These are phyloP conservation scores for Mechanitis mazaeus DNA, from an alignment of 2,888 invertebrate species.

Conservation along the genomic window DNA sequence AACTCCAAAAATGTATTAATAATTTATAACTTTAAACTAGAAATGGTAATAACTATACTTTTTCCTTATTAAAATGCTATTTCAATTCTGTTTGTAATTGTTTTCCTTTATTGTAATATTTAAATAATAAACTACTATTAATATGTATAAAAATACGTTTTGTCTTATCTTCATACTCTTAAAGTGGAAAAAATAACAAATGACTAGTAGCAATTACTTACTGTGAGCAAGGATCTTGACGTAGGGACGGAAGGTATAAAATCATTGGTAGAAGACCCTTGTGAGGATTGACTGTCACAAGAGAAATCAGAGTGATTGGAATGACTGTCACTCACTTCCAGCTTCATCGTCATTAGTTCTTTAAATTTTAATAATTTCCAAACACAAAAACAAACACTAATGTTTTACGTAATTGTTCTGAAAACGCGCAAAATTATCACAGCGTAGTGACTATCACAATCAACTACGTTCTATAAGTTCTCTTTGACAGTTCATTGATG, in stretches of 20 bases:
- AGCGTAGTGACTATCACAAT: constrained; percentile 33
- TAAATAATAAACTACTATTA: too few species aligned
- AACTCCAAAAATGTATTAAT: too few species aligned
- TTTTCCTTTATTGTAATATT: too few species aligned
- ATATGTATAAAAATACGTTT: neutral
- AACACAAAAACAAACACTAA: constrained; percentile 34
- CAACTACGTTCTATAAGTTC: constrained; percentile 17
- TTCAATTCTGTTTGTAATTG: too few species aligned
- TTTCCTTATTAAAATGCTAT: too few species aligned
- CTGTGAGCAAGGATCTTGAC: constrained; percentile 58
- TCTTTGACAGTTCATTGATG: constrained; percentile 59
- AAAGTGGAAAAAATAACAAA: neutral
- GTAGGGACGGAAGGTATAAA: constrained; percentile 54
- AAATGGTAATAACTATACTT: too few species aligned
- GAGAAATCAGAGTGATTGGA: constrained; percentile 79
- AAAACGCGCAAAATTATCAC: constrained; percentile 37
- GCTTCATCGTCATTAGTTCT: constrained; percentile 75
- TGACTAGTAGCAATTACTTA: constrained; percentile 40
- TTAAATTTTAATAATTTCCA: constrained; percentile 34
- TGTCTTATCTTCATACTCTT: neutral
- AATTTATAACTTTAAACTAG: too few species aligned
- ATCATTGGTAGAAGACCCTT: constrained; percentile 74
- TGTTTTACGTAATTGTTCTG: constrained; percentile 44
- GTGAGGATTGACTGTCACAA: constrained; percentile 78
- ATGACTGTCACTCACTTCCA: constrained; percentile 77